These are phyloP conservation scores for Coregonus ussuriensis DNA, from an alignment of 2,797 vertebrate genomes.

Conservation along the genomic window DNA sequence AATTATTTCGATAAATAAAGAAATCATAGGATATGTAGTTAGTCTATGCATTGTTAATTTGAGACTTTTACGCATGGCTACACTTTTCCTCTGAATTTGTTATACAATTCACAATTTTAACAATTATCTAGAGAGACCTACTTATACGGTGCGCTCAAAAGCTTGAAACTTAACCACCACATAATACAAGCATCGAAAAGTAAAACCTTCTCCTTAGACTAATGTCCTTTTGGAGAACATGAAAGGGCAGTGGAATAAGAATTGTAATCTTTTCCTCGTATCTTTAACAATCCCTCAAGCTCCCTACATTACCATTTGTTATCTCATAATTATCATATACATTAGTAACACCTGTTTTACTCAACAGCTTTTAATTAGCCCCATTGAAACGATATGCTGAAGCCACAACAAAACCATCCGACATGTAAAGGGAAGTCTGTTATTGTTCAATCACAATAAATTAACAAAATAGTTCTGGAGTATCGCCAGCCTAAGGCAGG, in stretches of 20 bases:
- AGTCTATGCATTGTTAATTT: not conserved
- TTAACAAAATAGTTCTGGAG: conserved; percentile 38
- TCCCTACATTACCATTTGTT: conserved; percentile 75
- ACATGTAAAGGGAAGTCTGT: conserved; percentile 49
- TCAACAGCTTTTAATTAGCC: conserved; percentile 74
- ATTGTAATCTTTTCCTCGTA: conserved; percentile 64
- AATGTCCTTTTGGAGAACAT: conserved; percentile 64
- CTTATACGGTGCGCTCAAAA: not conserved
- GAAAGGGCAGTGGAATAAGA: conserved; percentile 43
- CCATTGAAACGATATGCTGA: conserved; percentile 60
- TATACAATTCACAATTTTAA: not conserved
- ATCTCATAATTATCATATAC: conserved; percentile 83
- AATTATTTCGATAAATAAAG: not conserved
- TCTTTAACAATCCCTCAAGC: conserved; percentile 56
- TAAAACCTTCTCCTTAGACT: conserved; percentile 1
- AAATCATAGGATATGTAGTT: conserved; percentile 4
- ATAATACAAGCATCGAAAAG: too few relatives aligned
- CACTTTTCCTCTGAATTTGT: too few relatives aligned
- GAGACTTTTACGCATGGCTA: not conserved
- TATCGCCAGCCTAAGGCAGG: not conserved
- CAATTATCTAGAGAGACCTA: not conserved
- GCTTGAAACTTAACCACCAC: not conserved
- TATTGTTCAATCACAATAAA: conserved; percentile 50
- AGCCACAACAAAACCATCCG: conserved; percentile 57
- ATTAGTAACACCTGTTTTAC: conserved; percentile 82